Base-by-base conservation (phyloP, 1,140 invertebrate genomes). In the Venturia canescens region DNA sequence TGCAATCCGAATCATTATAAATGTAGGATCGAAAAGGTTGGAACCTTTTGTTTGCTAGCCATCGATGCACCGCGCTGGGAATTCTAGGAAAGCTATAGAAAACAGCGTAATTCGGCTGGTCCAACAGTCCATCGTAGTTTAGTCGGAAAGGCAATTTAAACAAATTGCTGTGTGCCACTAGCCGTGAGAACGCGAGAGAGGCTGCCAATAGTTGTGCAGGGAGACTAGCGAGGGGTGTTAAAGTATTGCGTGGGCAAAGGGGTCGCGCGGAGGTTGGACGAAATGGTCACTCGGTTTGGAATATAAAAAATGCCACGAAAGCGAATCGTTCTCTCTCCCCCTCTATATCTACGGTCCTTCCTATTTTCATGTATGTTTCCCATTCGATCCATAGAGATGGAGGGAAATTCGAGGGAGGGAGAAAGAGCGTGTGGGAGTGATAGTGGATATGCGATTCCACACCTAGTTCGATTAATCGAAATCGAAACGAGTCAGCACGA, bases 401-500 rank as follows among this genome's bases (percentile, higher is more conserved):
- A 53, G n/a, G 18, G n/a, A 21, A 53, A 21, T n/a, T 13, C 18
- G 16, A n/a, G 6, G 7, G 11, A 53, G 48, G 1, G 48, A 53
- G 7, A 53, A 11, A 13, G 57, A 67, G 31, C 60, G 76, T 11
- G 38, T 11, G 60, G 71, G 78, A 44, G 38, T 44, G 38, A 44
- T 44, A 44, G 38, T 44, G 38, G 38, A 44, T 44, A 44, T 44
- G 38, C 38, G 38, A 44, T 79, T 83, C 71, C 74, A 31, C 85
- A 85, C 84, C 84, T 87, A 88, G 87, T 83, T 85, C 84, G 86
- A 88, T 90, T 88, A 90, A 89, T 88, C 85, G 87, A 88, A 88
- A 89, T 87, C 87, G 87, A 88, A 88, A 86, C 87, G 88, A 85
- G 84, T 84, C 77, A 80, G 84, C 79, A 60, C 48, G 66, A 31